Conservation (phyloP, 2,888 invertebrate species). For the Baccha elongata region DNA sequence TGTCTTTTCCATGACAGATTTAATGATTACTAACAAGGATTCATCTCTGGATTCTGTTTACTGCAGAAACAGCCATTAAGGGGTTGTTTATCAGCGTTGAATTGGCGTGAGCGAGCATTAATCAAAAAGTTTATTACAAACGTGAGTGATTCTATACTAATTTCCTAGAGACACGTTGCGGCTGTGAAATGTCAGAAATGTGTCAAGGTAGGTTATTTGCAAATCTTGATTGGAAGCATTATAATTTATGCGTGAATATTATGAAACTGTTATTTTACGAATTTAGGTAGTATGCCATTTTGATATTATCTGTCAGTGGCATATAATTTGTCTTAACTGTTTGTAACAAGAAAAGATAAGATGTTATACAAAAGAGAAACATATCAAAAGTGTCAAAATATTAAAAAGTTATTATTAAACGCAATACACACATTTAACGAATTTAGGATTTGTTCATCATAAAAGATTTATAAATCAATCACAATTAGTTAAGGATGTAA, state of each 20-base stretch:
- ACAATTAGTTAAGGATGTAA: no score
- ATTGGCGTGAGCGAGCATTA: background rate
- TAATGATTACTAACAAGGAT: constrained; percentile 21
- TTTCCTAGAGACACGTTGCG: background rate
- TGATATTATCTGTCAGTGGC: constrained; percentile 6
- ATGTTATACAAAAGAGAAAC: background rate
- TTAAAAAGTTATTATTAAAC: no score
- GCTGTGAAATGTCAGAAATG: constrained; percentile 1
- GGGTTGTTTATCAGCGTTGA: background rate
- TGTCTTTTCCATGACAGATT: constrained; percentile 36
- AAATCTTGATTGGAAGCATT: constrained; percentile 1
- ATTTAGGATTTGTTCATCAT: no score
- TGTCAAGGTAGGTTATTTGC: constrained; percentile 24
- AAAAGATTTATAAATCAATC: no score
- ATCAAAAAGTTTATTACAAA: constrained; percentile 1
- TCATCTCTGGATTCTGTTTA: background rate
- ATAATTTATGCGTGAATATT: background rate
- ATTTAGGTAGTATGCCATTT: background rate
- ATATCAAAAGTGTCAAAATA: constrained; percentile 27
- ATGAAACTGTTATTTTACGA: background rate
- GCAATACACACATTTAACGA: no score
- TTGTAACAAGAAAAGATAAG: background rate
- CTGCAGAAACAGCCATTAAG: background rate
- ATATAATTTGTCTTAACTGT: constrained; percentile 15
- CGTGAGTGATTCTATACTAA: background rate